Percentiles rank a stretch among this genome's conserved stretches.
Evolutionary conservation across 2,113 vertebrate species (phyloP).

Genomic region (Dendropsophus ebraccatus): DNA sequence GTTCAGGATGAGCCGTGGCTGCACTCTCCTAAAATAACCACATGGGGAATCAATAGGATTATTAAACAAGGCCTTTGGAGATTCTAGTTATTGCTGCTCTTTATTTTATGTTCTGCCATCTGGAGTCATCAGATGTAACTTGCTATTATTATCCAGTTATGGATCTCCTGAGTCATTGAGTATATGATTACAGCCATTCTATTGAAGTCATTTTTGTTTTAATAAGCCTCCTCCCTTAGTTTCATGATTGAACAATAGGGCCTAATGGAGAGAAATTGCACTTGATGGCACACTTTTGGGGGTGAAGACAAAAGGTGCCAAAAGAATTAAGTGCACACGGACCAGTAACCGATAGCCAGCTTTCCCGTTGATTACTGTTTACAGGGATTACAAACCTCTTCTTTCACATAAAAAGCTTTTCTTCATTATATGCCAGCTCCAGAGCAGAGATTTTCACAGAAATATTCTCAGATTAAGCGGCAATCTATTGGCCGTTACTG

Average conservation of each 20-base stretch:
- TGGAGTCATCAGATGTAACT: constrained; percentile 58
- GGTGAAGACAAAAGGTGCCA: constrained; percentile 57
- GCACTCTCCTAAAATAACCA: constrained; percentile 51
- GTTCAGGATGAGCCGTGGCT: constrained; percentile 15
- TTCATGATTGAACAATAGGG: constrained; percentile 55
- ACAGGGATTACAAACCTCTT: constrained; percentile 49
- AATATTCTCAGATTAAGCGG: not conserved
- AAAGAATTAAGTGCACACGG: constrained; percentile 50
- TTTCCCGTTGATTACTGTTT: constrained; percentile 50
- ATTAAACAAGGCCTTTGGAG: constrained; percentile 59
- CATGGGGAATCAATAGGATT: constrained; percentile 59
- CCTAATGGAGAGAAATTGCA: constrained; percentile 55
- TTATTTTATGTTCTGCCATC: constrained; percentile 60
- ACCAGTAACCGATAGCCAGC: constrained; percentile 44
- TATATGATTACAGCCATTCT: constrained; percentile 59
- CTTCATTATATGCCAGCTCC: not conserved
- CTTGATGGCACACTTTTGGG: constrained; percentile 48
- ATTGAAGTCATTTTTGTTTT: constrained; percentile 58
- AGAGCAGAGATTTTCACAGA: not conserved
- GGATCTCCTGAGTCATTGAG: constrained; percentile 58
- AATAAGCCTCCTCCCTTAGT: constrained; percentile 58
- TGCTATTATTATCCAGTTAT: constrained; percentile 60
- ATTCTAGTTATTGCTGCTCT: constrained; percentile 59
- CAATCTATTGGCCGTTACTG: not conserved
- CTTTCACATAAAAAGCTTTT: constrained; percentile 41